Base-by-base conservation (phyloP, 2,797 vertebrate genomes). In the Clarias laeviceps region DNA sequence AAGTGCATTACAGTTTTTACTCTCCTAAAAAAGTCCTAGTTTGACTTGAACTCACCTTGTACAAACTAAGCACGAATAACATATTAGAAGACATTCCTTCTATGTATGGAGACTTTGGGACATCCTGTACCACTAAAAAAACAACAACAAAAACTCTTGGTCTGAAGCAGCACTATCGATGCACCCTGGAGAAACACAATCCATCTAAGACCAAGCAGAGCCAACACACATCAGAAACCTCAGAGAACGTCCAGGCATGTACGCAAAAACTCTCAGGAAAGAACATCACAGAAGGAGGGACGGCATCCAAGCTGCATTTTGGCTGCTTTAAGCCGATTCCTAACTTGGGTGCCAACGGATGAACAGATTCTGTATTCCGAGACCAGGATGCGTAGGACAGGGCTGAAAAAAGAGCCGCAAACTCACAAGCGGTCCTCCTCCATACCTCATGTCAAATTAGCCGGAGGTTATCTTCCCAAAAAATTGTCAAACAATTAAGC, bases 121-220 rank as follows among this genome's bases (percentile, higher is more conserved):
- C 45, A 50, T 50, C 45, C 45, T 50, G 45, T 61, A 22, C 22
- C 8, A 24, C 6, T 7, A 22, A 22, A 61, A 20, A 59, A 18
- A 14, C 24, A 27, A 27, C 9, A 27, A 27, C n/a, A 27, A 5
- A 32, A 15, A 14, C 15, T 6, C 27, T 66, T 66, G 17, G 4
- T 5, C 34, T 37, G 22, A 78, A 24, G 37, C 56, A 24, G 24
- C 17, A 7, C 32, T 40, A 4, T 24, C 14, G 14, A 27, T 40
- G 32, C 57, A 4, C 32, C 4, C 57, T 22, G 69, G 32, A 91
- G 89, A 80, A 85, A 87, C 84, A 81, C 74, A 90, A 90, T 92
- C 91, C 90, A 91, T 90, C 87, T 88, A 89, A 93, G 92, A 92
- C 90, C 57, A 57, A 78, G 76, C 92, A 91, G 90, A 91, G 91